Base-by-base conservation (phyloP, 2,113 vertebrate genomes). In the Eulacestoma nigropectus region DNA sequence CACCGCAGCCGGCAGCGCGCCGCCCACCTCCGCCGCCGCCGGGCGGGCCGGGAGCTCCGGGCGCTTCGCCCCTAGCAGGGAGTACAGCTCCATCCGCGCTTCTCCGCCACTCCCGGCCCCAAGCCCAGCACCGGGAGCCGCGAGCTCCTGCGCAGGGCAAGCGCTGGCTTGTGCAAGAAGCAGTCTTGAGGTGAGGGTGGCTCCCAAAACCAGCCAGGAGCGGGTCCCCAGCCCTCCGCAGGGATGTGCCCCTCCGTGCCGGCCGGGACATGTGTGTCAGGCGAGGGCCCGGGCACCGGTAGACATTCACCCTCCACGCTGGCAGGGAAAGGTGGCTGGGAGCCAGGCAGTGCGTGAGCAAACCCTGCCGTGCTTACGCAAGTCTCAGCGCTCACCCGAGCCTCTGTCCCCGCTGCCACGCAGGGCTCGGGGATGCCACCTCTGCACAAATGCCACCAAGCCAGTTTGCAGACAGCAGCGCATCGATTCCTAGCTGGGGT, bases 21-120 rank as follows among this genome's bases (percentile, higher is more conserved):
- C 35, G 53, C 67, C 74, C 89, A 0, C 21, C 62, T 0, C 79
- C 23, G 37, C 56, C 1, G 50, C 22, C 30, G 1, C 46, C 1
- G 47, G 42, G 41, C 27, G 2, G 16, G 5, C 44, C 50, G 3
- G 33, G 12, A 17, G 37, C 86, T 9, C 9, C 52, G 10, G 49
- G 21, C 11, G 14, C 62, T 13, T 1, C 1, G 27, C 7, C 4
- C n/a, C 19, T 0, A 0, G 49, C 25, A 0, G 13, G 39, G 59
- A 44, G 35, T 22, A 0, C 44, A 1, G 33, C 0, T 26, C 39
- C n/a, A 0, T 9, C 30, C 41, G 2, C 11, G 22, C 44, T 19
- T 4, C 26, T 21, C 55, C 16, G 4, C 44, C 16, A n/a, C 16
- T 11, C 8, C 11, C 7, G 19, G 11, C 18, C 12, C 7, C 53